Evolutionary conservation across 2,113 vertebrate species (phyloP).

Genomic region (Nycticorax nycticorax): DNA sequence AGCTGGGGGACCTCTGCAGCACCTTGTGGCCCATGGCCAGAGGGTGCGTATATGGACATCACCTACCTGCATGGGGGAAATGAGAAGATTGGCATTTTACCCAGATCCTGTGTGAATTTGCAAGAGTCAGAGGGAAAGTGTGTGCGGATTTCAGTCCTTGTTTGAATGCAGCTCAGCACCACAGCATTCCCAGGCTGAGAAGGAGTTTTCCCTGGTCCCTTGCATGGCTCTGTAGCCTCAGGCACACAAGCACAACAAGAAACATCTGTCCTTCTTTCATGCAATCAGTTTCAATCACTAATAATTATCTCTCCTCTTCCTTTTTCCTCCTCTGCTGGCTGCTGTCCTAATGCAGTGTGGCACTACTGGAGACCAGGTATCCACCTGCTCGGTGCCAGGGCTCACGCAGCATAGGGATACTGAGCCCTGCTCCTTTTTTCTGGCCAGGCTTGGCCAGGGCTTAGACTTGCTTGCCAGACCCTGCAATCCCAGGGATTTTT

Average conservation of each 20-base stretch:
- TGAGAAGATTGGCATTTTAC: accelerated
- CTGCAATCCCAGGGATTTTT: not conserved
- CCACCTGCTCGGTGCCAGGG: not conserved
- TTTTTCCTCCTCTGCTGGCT: conserved; percentile 39
- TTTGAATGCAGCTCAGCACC: not conserved
- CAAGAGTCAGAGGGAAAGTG: not conserved
- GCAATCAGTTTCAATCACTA: conserved; percentile 65
- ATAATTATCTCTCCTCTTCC: conserved; percentile 61
- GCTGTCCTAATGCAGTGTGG: not conserved
- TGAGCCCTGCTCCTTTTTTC: not conserved
- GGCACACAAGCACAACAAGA: conserved; percentile 52
- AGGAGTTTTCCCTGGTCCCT: conserved; percentile 7
- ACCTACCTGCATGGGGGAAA: not conserved
- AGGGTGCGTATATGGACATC: not conserved
- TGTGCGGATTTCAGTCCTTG: not conserved
- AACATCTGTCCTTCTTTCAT: conserved; percentile 68
- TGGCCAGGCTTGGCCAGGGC: not conserved
- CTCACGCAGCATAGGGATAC: accelerated
- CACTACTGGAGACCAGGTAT: not conserved
- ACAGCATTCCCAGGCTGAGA: conserved; percentile 13
- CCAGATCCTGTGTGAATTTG: not conserved
- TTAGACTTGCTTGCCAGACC: not conserved
- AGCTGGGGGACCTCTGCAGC: not conserved
- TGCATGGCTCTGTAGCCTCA: conserved; percentile 31
- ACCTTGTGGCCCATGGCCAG: not conserved